A percentile compares a stretch with the other conserved stretches of the same genome.
These are phyloP conservation scores for Balanococcus diminutus DNA, from an alignment of 2,888 invertebrate genomes.

Conservation along the genomic window DNA sequence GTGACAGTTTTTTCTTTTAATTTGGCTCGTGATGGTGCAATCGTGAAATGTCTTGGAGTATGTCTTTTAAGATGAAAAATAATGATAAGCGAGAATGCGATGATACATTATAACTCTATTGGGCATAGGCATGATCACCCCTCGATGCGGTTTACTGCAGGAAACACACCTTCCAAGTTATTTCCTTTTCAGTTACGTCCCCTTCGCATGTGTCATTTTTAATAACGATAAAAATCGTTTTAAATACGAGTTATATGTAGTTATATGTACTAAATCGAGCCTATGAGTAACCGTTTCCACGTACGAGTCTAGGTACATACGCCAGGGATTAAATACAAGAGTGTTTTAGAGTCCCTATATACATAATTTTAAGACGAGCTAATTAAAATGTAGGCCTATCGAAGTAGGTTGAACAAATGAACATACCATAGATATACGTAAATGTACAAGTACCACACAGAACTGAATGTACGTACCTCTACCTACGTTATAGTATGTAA, in stretches of 20 bases:
- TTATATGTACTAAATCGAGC: neutral
- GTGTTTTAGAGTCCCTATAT: too few species aligned
- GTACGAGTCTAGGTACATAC: too few species aligned
- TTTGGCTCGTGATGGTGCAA: neutral
- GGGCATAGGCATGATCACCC: neutral
- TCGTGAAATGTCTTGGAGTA: neutral
- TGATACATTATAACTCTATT: neutral
- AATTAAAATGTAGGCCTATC: neutral
- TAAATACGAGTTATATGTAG: too few species aligned
- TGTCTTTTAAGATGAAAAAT: neutral
- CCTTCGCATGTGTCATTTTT: neutral
- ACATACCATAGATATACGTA: neutral
- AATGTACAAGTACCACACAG: too few species aligned
- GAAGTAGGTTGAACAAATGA: neutral
- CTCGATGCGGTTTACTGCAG: neutral
- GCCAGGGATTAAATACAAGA: too few species aligned
- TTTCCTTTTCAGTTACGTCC: neutral
- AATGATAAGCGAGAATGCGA: neutral
- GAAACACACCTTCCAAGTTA: constrained; percentile 4
- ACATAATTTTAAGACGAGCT: neutral
- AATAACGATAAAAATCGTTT: neutral
- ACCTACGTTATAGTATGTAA: neutral
- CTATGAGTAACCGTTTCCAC: neutral
- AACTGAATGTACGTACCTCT: too few species aligned
- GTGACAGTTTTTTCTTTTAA: neutral